These are phyloP conservation scores for Lycocorax pyrrhopterus DNA, from an alignment of 2,113 vertebrate species.

Conservation along the genomic window DNA sequence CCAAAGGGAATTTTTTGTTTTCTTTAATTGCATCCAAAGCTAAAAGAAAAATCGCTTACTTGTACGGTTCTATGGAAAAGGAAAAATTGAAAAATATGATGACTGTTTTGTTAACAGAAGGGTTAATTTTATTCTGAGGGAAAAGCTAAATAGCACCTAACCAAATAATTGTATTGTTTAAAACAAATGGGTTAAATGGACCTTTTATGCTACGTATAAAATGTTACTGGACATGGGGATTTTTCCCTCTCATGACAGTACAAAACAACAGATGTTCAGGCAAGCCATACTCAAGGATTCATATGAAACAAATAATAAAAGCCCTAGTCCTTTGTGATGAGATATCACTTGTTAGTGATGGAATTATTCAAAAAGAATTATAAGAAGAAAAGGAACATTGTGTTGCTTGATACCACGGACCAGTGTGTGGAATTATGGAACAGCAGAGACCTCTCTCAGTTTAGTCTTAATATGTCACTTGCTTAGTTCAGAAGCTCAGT, in stretches of 20 bases:
- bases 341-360: neutral
- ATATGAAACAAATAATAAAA: neutral
- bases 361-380: neutral
- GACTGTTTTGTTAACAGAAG: neutral
- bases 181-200: neutral
- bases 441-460: neutral
- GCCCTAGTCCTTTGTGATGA: neutral
- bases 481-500: neutral
- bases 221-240: neutral
- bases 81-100: neutral
- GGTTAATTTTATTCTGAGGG: neutral
- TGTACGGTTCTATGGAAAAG: neutral
- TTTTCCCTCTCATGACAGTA: neutral
- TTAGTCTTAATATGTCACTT: neutral
- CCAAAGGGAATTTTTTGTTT: neutral
- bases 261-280: neutral
- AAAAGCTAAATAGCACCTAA: neutral
- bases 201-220: neutral
- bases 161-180: neutral
- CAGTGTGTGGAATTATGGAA: neutral
- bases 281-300: neutral
- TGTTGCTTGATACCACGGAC: neutral
- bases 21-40: neutral
- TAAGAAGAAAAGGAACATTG: neutral
- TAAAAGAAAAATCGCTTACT: neutral